A percentile compares a stretch with the other conserved stretches of the same genome.
These are phyloP conservation scores for Diplazon laetatorius DNA, from an alignment of 2,888 invertebrate species.

Conservation along the genomic window DNA sequence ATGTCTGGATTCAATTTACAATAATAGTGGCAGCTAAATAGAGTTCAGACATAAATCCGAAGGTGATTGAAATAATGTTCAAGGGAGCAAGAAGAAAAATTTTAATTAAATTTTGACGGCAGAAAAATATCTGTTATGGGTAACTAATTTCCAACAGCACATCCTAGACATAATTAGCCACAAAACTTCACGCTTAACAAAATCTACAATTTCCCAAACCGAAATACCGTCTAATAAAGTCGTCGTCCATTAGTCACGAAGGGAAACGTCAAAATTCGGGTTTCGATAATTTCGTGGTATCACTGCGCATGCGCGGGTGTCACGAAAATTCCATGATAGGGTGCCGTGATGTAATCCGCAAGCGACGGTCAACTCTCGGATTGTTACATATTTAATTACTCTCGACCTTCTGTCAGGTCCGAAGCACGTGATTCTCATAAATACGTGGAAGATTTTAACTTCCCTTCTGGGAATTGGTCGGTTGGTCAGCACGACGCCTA, in stretches of 20 bases:
- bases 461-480: slow-evolving; percentile 40
- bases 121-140: too few species aligned
- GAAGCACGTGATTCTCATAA: slow-evolving; percentile 13
- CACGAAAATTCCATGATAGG: slow-evolving; percentile 2
- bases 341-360: not conserved
- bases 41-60: too few species aligned
- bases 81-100: too few species aligned
- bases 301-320: not conserved
- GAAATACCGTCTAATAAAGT: slow-evolving; percentile 46
- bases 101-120: too few species aligned
- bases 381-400: not conserved
- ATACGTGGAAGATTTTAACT: slow-evolving; percentile 44
- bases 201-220: slow-evolving; percentile 15
- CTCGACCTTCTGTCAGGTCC: not conserved
- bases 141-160: too few species aligned
- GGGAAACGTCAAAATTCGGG: slow-evolving; percentile 49
- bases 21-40: too few species aligned
- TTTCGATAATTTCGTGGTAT: not conserved
- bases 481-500: slow-evolving; percentile 24
- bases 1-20: too few species aligned
- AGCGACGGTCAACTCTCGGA: slow-evolving; percentile 9
- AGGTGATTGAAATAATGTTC: too few species aligned
- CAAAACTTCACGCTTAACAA: not conserved
- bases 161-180: too few species aligned
- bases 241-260: slow-evolving; percentile 35